Base-by-base conservation (phyloP, 2,888 invertebrate species). In the Pseudococcus viburni region DNA sequence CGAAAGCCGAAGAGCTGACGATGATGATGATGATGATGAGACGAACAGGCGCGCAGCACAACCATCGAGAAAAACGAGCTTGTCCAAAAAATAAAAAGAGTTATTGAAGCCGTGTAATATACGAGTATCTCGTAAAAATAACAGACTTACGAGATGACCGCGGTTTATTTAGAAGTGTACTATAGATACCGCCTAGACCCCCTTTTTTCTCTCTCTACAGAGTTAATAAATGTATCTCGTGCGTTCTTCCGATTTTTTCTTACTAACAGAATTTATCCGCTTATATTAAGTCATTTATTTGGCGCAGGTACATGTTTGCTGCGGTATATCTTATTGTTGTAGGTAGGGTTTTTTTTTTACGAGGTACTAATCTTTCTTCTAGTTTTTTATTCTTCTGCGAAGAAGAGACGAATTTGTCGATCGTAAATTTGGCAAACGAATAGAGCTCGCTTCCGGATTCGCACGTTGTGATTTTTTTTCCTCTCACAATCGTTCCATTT, bases 251-350 rank as follows among this genome's bases (percentile, higher is more conserved):
- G 7, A n/a, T 64, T 64, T 64, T 64, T 64, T 64, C 22, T 64
- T 12, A 64, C 64, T 64, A 22, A 64, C 19, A 64, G 64, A 64
- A 64, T 64, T 64, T 64, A 64, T 64, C 64, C 64, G 64, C 22
- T 64, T 64, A 64, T 64, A 64, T 64, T 64, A 64, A 64, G 64
- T 64, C 64, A 64, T 64, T 64, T 64, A 64, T 64, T 64, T 64
- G 64, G 64, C 64, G 9, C 9, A 42, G 42, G 42, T 64, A 64
- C 64, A 22, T 64, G 64, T 64, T 8, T 8, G 64, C n/a, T 55
- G 55, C 55, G 55, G 55, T 55, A 51, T 59, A 22, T 64, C 64
- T 22, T 64, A 64, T 22, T 22, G 64, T 64, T 22, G 19, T n/a
- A 22, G 22, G 22, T 22, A 22, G 64, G 19, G 12, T 6, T 59